Base-by-base conservation (phyloP, 1,140 invertebrate species). In the Leptoteleia sp. region DNA sequence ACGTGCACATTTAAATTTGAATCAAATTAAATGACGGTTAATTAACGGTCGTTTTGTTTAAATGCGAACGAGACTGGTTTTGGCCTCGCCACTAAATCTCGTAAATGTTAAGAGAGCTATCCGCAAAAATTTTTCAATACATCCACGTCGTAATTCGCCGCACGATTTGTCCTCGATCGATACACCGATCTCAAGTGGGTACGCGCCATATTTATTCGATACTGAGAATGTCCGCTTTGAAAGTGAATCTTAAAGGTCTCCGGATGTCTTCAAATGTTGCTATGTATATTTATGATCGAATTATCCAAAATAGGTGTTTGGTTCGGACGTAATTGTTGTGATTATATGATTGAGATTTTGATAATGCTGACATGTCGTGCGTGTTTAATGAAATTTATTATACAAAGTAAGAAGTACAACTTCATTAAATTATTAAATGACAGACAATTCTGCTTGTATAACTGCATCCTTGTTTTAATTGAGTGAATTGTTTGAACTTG, bases 81-180 rank as follows among this genome's bases (percentile, higher is more conserved):
- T 16, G n/a, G 38, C 57, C 9, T 43, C 35, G 29, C 29, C 40
- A 19, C 16, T 3, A 47, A 29, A 12, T 31, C 33, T 29, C 16
- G 61, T 54, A 76, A 76, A 68, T 67, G 72, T 42, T 76, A 75
- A 47, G 8, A 45, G 15, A 59, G 52, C 37, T 47, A 71, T 40
- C 9, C 37, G 71, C 67, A 17, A 72, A 80, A 75, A 80, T 64
- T 65, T 45, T 65, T 78, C 57, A 61, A 54, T 62, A 62, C 73
- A 67, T 25, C 25, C 52, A 31, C 12, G 62, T 75, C 37, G 68
- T 57, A 52, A 82, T 81, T 81, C 81, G 75, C 35, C 52, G 73
- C 82, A 82, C 81, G 82, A 82, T 68, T 76, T 79, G 82, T 82
- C 80, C 81, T 83, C 82, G 70, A 82, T 83, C 80, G 75, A 77